Conservation (phyloP, 2,888 invertebrate species). For the Philhelius pedissequus region DNA sequence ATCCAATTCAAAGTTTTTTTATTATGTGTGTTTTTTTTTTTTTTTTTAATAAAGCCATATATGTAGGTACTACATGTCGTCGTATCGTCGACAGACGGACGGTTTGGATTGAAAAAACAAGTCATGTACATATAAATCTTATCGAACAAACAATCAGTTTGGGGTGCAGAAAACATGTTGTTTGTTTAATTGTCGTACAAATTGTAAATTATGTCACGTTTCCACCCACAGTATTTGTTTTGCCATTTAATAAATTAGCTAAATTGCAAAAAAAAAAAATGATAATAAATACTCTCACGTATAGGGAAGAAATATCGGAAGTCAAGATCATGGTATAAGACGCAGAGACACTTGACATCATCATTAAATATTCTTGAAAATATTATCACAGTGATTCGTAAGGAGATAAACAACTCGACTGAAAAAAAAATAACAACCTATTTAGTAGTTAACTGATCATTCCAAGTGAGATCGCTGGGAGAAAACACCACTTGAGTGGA, state of each 20-base stretch:
- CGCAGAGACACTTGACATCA: background rate
- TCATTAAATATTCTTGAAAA: background rate
- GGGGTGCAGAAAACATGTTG: conserved; percentile 20
- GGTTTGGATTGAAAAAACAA: background rate
- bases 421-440: too few species aligned
- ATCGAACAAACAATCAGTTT: conserved; percentile 12
- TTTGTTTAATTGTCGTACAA: conserved; percentile 18
- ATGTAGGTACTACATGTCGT: background rate
- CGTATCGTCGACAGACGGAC: background rate
- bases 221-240: background rate
- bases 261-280: background rate
- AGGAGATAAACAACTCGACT: too few species aligned
- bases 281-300: background rate
- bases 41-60: background rate
- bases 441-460: too few species aligned
- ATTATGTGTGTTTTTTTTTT: too few species aligned
- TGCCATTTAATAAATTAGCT: conserved; percentile 17
- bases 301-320: conserved; percentile 6
- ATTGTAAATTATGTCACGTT: conserved; percentile 27
- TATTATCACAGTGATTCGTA: background rate
- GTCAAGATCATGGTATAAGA: background rate
- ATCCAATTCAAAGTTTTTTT: background rate
- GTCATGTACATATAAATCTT: conserved; percentile 6
- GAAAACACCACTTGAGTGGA: too few species aligned
- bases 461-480: too few species aligned